A percentile compares a stretch with the other conserved stretches of the same genome.
Conservation (phyloP, 2,797 vertebrate genomes). For the Distichodus sexfasciatus region DNA sequence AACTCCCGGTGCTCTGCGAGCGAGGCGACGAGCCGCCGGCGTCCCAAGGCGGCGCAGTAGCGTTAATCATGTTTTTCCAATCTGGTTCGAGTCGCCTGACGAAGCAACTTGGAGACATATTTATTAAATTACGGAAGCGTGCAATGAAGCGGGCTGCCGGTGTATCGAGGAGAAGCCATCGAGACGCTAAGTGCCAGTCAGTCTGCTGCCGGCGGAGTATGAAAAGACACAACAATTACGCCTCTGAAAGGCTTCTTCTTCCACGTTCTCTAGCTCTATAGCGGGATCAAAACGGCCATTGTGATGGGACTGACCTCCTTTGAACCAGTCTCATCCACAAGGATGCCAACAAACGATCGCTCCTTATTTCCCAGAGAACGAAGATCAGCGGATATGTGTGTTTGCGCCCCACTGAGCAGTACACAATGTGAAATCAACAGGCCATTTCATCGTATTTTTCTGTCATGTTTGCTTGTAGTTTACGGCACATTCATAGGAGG, state of each 20-base stretch:
- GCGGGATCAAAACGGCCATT: neutral
- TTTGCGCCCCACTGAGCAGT: too few species aligned
- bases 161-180: conserved; percentile 4
- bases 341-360: too few species aligned
- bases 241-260: neutral
- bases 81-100: conserved; percentile 1
- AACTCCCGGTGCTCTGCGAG: neutral
- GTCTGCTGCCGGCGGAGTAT: neutral
- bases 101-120: conserved; percentile 4
- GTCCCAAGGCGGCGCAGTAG: conserved; percentile 10
- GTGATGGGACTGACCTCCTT: neutral
- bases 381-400: too few species aligned
- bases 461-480: too few species aligned
- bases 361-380: too few species aligned
- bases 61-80: neutral
- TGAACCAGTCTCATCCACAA: too few species aligned
- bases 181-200: neutral
- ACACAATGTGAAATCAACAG: too few species aligned
- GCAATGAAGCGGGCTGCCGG: neutral
- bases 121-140: conserved; percentile 14
- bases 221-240: conserved; percentile 1
- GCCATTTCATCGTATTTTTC: too few species aligned
- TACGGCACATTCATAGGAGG: too few species aligned
- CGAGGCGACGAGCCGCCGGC: neutral
- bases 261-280: neutral